phyloP scores from a whole-genome alignment of 1,140 invertebrate species.

The Monochamus saltuarius region DNA sequence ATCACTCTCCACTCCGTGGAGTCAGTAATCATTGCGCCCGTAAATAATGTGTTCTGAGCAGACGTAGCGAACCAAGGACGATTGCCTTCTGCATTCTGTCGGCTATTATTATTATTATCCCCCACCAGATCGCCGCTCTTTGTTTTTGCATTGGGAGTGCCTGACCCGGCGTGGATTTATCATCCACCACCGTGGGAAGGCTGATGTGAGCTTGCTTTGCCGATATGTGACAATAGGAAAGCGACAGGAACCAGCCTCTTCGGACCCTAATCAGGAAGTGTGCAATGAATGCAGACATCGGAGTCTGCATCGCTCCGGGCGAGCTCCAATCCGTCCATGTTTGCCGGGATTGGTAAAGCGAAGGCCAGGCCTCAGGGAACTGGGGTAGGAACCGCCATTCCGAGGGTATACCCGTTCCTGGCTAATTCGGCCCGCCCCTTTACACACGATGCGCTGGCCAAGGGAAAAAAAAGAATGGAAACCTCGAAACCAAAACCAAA shows the following conservation, averaged over 20 bases:
- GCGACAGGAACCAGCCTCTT: conserved; percentile 17
- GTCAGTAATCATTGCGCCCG: too few species aligned
- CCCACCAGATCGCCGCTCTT: too few species aligned
- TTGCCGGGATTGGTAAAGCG: conserved; percentile 14
- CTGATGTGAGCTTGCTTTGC: conserved; percentile 14
- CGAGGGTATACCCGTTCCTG: conserved; percentile 20
- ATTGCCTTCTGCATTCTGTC: too few species aligned
- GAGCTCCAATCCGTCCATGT: conserved; percentile 18
- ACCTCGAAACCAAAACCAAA: too few species aligned
- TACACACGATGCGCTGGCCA: conserved; percentile 14
- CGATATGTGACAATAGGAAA: neutral
- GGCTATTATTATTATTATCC: too few species aligned
- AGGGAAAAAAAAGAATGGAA: too few species aligned
- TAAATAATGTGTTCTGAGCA: too few species aligned
- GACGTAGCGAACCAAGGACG: too few species aligned
- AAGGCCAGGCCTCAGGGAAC: conserved; percentile 14
- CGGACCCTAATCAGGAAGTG: conserved; percentile 23
- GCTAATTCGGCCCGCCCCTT: conserved; percentile 15
- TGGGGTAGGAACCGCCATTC: conserved; percentile 7
- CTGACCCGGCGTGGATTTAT: too few species aligned
- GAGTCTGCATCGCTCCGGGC: conserved; percentile 11
- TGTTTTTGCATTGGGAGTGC: too few species aligned
- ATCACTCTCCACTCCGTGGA: too few species aligned
- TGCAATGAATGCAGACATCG: neutral
- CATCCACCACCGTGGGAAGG: too few species aligned